Evolutionary conservation across 2,888 invertebrate species (phyloP).

Genomic region (Volucella zonaria): DNA sequence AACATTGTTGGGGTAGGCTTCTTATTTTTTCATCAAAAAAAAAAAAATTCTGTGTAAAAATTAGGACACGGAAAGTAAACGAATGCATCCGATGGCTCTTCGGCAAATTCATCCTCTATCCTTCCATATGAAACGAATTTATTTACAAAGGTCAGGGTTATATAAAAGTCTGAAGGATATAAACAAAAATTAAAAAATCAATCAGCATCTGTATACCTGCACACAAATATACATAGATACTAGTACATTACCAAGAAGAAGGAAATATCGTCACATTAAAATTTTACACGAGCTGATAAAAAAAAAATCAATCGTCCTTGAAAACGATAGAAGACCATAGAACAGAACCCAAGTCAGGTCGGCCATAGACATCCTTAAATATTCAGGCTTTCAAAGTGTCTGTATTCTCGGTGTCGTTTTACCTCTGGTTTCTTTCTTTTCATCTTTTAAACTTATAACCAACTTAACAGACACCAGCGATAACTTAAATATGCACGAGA

Average conservation of each 20-base stretch:
- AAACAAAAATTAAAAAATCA: no score
- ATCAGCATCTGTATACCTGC: no score
- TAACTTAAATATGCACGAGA: conserved; percentile 23
- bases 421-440: neutral
- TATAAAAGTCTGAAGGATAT: neutral
- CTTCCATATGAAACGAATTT: conserved; percentile 1
- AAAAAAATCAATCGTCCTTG: neutral
- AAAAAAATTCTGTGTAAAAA: neutral
- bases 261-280: neutral
- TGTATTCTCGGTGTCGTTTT: neutral
- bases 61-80: conserved; percentile 31
- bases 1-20: conserved; percentile 61
- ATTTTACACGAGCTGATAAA: neutral
- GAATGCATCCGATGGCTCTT: conserved; percentile 11
- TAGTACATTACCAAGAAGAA: no score
- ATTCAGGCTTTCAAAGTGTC: neutral
- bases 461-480: conserved; percentile 18
- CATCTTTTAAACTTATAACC: neutral
- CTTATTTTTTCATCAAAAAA: conserved; percentile 7
- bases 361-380: neutral
- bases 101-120: neutral
- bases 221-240: no score
- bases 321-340: neutral
- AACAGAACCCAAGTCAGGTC: neutral
- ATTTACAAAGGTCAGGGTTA: conserved; percentile 49